Percentiles rank a stretch among this genome's conserved stretches.
Conservation (phyloP, 2,888 invertebrate genomes). For the Plebejus anna region DNA sequence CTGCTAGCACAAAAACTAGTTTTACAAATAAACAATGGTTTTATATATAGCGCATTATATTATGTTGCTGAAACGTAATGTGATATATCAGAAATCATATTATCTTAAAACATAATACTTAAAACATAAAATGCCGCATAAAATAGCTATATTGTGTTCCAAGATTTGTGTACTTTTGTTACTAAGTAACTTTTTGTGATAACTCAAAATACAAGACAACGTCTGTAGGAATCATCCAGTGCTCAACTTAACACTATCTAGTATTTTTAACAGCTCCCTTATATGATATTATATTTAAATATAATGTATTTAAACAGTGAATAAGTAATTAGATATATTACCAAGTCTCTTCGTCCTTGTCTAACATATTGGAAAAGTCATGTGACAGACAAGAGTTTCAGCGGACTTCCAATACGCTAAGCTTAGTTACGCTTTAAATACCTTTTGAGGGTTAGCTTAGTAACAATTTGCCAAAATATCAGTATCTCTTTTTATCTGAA, state of each 20-base stretch:
- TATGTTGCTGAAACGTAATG: not conserved
- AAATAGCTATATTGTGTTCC: not conserved
- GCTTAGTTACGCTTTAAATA: too few relatives aligned
- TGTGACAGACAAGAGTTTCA: too few relatives aligned
- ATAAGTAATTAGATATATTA: too few relatives aligned
- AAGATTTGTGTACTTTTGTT: not conserved
- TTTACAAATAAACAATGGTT: not conserved
- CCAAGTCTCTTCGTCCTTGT: too few relatives aligned
- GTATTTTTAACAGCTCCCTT: too few relatives aligned
- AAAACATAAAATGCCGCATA: not conserved
- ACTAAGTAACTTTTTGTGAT: not conserved
- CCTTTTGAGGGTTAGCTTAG: not conserved
- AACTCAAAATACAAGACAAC: not conserved
- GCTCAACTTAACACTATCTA: too few relatives aligned
- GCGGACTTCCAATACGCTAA: too few relatives aligned
- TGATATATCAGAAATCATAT: not conserved
- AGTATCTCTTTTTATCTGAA: not conserved
- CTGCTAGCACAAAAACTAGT: slow-evolving; percentile 6
- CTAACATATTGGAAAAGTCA: too few relatives aligned
- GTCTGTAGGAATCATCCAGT: too few relatives aligned
- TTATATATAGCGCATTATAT: not conserved
- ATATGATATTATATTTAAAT: too few relatives aligned
- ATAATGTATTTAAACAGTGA: too few relatives aligned
- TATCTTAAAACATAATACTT: not conserved
- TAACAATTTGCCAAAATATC: not conserved